These are phyloP conservation scores for Rutpela maculata DNA, from an alignment of 2,888 invertebrate species.

Conservation along the genomic window DNA sequence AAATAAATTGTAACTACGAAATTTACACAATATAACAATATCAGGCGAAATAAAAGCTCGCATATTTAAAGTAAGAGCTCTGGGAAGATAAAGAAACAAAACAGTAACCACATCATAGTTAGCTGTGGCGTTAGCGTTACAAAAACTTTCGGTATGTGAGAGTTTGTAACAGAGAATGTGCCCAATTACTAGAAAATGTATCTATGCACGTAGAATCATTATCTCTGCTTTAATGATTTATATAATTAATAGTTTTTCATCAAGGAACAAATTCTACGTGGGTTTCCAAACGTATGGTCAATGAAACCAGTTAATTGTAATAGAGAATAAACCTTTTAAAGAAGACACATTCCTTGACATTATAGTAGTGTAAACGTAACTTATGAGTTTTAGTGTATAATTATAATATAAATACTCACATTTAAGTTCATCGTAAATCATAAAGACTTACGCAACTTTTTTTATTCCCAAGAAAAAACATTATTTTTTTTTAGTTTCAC, in stretches of 20 bases:
- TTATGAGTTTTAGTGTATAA: slow-evolving; percentile 15
- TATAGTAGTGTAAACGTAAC: slow-evolving; percentile 16
- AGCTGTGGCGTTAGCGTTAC: not conserved
- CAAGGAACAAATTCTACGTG: not conserved
- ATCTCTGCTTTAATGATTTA: slow-evolving; percentile 3
- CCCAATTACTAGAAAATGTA: slow-evolving; percentile 10
- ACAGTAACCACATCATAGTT: not conserved
- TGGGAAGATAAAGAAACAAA: not conserved
- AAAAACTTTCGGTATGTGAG: not conserved
- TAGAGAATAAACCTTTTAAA: not conserved
- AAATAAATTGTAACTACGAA: not conserved
- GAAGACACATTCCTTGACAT: slow-evolving; percentile 25
- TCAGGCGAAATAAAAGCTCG: not conserved
- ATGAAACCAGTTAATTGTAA: slow-evolving; percentile 8
- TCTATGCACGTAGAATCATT: not conserved
- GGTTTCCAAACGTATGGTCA: not conserved
- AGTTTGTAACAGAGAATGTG: not conserved
- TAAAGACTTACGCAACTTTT: not conserved
- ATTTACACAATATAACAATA: not conserved
- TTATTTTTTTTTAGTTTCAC: not conserved
- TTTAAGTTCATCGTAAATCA: not conserved
- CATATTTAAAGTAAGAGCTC: slow-evolving; percentile 12
- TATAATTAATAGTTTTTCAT: not conserved
- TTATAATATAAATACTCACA: slow-evolving; percentile 1
- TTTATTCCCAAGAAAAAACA: not conserved